Base-by-base conservation (phyloP, 2,888 invertebrate species). In the Idaea biselata region DNA sequence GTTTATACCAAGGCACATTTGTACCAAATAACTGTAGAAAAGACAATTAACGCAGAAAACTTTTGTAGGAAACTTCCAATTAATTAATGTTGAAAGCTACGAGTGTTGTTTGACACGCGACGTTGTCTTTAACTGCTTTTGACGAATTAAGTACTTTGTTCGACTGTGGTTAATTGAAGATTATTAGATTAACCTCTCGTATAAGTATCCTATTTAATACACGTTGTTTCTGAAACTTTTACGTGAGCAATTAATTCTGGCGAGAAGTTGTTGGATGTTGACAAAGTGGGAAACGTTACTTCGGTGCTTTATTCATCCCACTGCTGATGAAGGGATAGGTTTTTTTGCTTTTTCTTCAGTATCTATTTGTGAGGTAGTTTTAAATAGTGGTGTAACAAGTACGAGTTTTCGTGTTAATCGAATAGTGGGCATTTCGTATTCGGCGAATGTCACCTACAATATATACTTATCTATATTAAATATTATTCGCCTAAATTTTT, bases 41-140 rank as follows among this genome's bases (percentile, higher is more conserved):
- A 83, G 74, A 77, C 83, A 86, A 88, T 88, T 86, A 87, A 80
- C 84, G 78, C 77, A 78, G 74, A 74, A 25, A 84, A 83, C 76
- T 84, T 69, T 82, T 70, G 76, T 74, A 77, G 80, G 81, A 79
- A 85, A 80, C 76, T 80, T 82, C 79, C 83, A 85, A 87, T 87
- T 89, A 87, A 88, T 87, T 84, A 86, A 82, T 75, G 67, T 74
- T 76, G 79, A 80, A 76, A 77, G 76, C 76, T 81, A 78, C 76
- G 79, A 85, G 82, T 84, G 84, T 78, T 73, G 72, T 67, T 73
- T 60, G 70, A 71, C 88, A 88, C 86, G 88, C 87, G 78, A 87
- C 55, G 66, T 16, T 68, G 68, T 68, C 72, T 67, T 25, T 68
- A 44, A 44, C 44, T 44, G 44, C 44, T 44, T 44, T 44, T 44